A percentile compares a stretch with the other conserved stretches of the same genome.
Conservation (phyloP, 2,113 vertebrate species). For the Bubo bubo region DNA sequence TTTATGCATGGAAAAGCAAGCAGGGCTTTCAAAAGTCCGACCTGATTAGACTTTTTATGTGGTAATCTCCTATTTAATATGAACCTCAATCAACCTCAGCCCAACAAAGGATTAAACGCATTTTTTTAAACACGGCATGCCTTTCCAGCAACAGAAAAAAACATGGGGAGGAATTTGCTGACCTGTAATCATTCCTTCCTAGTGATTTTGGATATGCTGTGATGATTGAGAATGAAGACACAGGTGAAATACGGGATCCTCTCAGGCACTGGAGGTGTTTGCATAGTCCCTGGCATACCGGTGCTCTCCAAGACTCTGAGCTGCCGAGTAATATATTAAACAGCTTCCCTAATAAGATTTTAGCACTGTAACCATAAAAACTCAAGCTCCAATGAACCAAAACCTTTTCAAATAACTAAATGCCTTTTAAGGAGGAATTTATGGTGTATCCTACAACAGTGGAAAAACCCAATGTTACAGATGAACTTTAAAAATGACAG, state of each 20-base stretch:
- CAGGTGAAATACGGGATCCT: neutral
- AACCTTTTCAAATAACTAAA: slow-evolving; percentile 19
- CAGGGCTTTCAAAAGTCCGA: slow-evolving; percentile 59
- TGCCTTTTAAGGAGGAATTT: slow-evolving; percentile 9
- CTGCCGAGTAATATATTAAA: slow-evolving; percentile 65
- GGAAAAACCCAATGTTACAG: neutral
- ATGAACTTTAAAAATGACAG: neutral
- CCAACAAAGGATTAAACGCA: slow-evolving; percentile 8
- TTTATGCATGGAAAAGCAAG: slow-evolving; percentile 60
- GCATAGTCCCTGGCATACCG: neutral
- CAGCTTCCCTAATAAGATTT: slow-evolving; percentile 46
- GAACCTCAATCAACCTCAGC: slow-evolving; percentile 47
- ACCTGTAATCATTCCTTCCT: slow-evolving; percentile 24
- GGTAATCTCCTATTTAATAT: slow-evolving; percentile 47
- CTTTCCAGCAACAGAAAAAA: slow-evolving; percentile 46
- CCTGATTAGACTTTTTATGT: slow-evolving; percentile 56
- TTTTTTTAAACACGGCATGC: slow-evolving; percentile 41
- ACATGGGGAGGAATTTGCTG: slow-evolving; percentile 43
- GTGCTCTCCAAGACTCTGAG: neutral
- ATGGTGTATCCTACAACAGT: neutral
- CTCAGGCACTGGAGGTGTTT: neutral
- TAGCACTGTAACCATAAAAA: slow-evolving; percentile 50
- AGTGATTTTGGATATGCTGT: neutral
- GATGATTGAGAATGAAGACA: neutral
- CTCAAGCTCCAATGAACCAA: slow-evolving; percentile 66